Base-by-base conservation (phyloP, 2,888 invertebrate species). In the Cryptus armator region DNA sequence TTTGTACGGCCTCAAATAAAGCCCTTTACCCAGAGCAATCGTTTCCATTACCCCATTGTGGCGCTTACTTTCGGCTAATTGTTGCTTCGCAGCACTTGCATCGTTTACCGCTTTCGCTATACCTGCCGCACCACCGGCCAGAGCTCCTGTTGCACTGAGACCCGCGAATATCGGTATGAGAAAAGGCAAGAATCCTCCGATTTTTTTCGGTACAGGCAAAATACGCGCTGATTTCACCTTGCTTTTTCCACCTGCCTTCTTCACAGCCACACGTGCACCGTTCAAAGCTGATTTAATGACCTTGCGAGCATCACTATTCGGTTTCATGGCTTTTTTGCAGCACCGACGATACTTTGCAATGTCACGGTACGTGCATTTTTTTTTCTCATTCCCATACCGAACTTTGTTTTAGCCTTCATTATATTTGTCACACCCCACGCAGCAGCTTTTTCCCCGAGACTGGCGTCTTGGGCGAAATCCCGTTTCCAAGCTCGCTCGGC, bases 11-110 rank as follows among this genome's bases (percentile, higher is more conserved):
- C 85, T 85, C 37, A 89, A 66, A 84, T 87, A 87, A 37, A 91
- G 90, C 0, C 24, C 24, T 24, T 24, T 24, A 24, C 24, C 24
- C 24, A 24, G 24, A 24, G 24, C 24, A 24, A 24, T 24, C 24
- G 24, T 86, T 89, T 94, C 93, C 92, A 93, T 93, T n/a, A 84
- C 86, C 86, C 88, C 83, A 86, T 94, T 93, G 83, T 92, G 93
- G 5, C 92, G 88, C 70, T 89, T 76, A 32, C 84, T 87, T 87
- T 94, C 92, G 19, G 86, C 81, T 56, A 92, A 86, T 84, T 90
- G 78, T 85, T 91, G 84, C 89, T 89, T 87, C 10, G 92, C 92
- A 68, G 76, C 81, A 83, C 90, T 91, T 3, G 91, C 89, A 74
- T 92, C 88, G 84, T 91, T 92, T 12, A 92, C 89, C 19, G 92